phyloP scores from a whole-genome alignment of 1,140 invertebrate species.

The Drosophila dunni region DNA sequence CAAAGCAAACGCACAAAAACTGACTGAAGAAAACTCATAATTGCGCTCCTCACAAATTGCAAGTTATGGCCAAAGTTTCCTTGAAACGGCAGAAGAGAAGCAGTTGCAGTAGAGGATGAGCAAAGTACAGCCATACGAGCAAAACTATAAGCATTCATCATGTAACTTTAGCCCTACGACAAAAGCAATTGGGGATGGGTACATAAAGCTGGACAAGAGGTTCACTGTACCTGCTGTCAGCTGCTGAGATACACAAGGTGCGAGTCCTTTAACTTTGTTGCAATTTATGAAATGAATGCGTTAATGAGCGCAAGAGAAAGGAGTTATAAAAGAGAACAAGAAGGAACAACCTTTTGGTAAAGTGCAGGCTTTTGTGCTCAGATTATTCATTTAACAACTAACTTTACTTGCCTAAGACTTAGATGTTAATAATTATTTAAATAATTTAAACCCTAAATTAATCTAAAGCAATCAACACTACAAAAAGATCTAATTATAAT shows the following conservation, averaged over 20 bases:
- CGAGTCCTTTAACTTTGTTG: slow-evolving; percentile 33
- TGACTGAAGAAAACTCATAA: slow-evolving; percentile 77
- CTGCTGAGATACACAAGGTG: slow-evolving; percentile 38
- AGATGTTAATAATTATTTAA: no score
- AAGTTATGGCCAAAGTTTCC: slow-evolving; percentile 72
- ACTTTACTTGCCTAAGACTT: no score
- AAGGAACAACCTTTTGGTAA: no score
- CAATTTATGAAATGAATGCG: slow-evolving; percentile 51
- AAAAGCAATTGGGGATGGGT: background rate
- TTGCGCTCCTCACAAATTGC: slow-evolving; percentile 77
- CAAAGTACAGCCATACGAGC: slow-evolving; percentile 41
- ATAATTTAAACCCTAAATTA: no score
- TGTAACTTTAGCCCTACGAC: slow-evolving; percentile 41
- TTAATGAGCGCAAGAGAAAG: slow-evolving; percentile 32
- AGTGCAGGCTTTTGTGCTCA: no score
- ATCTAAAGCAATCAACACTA: no score
- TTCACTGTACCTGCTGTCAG: slow-evolving; percentile 26
- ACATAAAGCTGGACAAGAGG: background rate
- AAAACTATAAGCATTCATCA: slow-evolving; percentile 69
- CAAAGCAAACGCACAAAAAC: slow-evolving; percentile 50
- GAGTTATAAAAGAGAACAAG: background rate
- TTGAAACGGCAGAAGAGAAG: background rate
- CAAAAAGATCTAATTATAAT: no score
- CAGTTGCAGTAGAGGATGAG: slow-evolving; percentile 4
- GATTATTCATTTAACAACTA: no score